Base-by-base conservation (phyloP, 2,797 vertebrate genomes). In the Anabas testudineus region DNA sequence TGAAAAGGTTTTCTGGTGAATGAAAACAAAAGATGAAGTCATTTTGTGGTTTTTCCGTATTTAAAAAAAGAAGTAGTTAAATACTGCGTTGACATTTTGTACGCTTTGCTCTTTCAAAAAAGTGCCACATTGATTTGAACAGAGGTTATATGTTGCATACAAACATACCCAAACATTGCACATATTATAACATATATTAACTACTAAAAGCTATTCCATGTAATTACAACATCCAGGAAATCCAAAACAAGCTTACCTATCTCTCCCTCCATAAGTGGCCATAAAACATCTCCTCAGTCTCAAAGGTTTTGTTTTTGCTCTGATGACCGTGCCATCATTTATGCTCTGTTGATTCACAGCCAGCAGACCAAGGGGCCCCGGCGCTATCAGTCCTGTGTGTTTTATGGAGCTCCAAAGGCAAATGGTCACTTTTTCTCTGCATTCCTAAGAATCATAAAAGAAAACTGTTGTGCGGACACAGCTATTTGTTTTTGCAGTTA, bases 231-330 rank as follows among this genome's bases (percentile, higher is more conserved):
- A 67, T 81, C 55, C 36, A 48, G 19, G 14, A 67, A 83, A 77
- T 67, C 71, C 61, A 65, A 82, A 89, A 84, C 83, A 76, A 48
- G 26, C 60, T 52, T 42, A 39, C 6, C 55, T 92, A 87, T 91
- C 85, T 85, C 19, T 19, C 2, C 18, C 71, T 87, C 51, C 62
- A 77, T 85, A 68, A 54, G 22, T 14, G 71, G 67, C 75, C 76
- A 85, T 93, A 92, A 93, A 93, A 84, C 58, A 34, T 74, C 22
- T 19, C 52, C 54, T 41, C 46, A n/a, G 86, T 90, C 77, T 91
- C 88, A 93, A 91, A 93, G 90, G 90, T 92, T 90, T 85, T 58
- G 76, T 67, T 90, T 83, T 88, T 71, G 74, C 64, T 81, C 73
- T 10, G 56, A 56, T 77, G 69, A 84, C 79, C 84, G 45, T 53